Evolutionary conservation across 2,797 vertebrate species (phyloP).

Genomic region (Cirrhinus molitorella): DNA sequence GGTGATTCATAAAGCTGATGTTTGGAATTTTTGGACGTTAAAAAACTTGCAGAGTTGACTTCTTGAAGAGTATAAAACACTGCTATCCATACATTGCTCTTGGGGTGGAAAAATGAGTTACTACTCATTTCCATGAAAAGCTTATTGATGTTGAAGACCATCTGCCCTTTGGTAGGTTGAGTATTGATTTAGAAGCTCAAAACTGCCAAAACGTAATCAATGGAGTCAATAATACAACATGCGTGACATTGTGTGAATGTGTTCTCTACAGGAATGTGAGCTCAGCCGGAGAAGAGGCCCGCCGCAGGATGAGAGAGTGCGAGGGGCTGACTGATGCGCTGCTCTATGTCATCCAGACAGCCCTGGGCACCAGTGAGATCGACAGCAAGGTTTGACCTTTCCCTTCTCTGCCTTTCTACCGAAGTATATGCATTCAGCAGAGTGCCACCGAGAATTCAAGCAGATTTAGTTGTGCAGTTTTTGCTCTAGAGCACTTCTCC

Average conservation of each 20-base stretch:
- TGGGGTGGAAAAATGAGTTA: not conserved
- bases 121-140: slow-evolving; percentile 5
- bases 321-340: slow-evolving; percentile 96
- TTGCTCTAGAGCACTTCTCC: slow-evolving; percentile 6
- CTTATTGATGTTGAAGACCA: slow-evolving; percentile 16
- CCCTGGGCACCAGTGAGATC: slow-evolving; percentile 97
- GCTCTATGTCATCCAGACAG: slow-evolving; percentile 96
- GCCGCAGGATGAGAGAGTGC: slow-evolving; percentile 96
- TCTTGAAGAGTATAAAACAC: not conserved
- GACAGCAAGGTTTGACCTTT: slow-evolving; percentile 95
- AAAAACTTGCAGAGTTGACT: not conserved
- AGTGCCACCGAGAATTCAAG: not conserved
- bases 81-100: not conserved
- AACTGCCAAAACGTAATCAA: not conserved
- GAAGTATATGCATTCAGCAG: slow-evolving; percentile 9
- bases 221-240: slow-evolving; percentile 16
- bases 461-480: slow-evolving; percentile 8
- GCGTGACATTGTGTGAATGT: slow-evolving; percentile 33
- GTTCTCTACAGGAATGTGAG: slow-evolving; percentile 90
- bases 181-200: slow-evolving; percentile 15
- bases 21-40: slow-evolving; percentile 39
- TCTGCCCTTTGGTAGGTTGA: slow-evolving; percentile 8
- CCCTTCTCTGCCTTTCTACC: slow-evolving; percentile 8
- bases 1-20: slow-evolving; percentile 1
- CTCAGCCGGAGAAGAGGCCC: slow-evolving; percentile 96